phyloP scores from a whole-genome alignment of 2,888 invertebrate genomes.

The Macrostomum cliftonense region DNA sequence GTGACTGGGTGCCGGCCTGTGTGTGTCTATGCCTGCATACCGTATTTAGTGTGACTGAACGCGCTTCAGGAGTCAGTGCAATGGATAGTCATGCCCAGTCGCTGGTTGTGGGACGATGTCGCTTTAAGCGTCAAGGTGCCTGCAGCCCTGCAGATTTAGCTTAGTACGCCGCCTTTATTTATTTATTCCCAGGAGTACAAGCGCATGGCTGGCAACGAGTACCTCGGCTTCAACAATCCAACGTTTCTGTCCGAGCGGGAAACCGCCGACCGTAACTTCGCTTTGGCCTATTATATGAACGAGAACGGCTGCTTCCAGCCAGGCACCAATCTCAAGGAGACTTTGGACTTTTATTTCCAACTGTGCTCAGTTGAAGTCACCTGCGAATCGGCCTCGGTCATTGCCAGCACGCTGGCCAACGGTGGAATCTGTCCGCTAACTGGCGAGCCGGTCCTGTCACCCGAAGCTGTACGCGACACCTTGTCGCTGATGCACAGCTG shows the following conservation, averaged over 20 bases:
- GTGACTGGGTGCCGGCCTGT: no score
- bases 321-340: constrained; percentile 69
- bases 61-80: no score
- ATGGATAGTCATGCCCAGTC: no score
- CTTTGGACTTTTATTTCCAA: constrained; percentile 95
- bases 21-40: no score
- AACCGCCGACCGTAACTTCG: constrained; percentile 88
- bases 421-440: constrained; percentile 95
- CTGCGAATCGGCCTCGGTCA: constrained; percentile 74
- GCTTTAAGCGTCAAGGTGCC: no score
- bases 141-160: no score
- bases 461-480: constrained; percentile 78
- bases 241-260: constrained; percentile 71
- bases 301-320: constrained; percentile 83
- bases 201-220: constrained; percentile 62
- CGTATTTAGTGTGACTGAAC: no score
- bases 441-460: constrained; percentile 72
- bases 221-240: constrained; percentile 19
- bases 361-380: constrained; percentile 87
- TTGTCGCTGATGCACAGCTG: constrained; percentile 93
- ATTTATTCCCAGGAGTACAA: no score
- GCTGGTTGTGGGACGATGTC: no score
- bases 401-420: constrained; percentile 85
- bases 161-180: no score
- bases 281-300: constrained; percentile 87